Percentiles rank a stretch among this genome's conserved stretches.
These are phyloP conservation scores for Bujurquina vittata DNA, from an alignment of 2,113 vertebrate species.

Conservation along the genomic window DNA sequence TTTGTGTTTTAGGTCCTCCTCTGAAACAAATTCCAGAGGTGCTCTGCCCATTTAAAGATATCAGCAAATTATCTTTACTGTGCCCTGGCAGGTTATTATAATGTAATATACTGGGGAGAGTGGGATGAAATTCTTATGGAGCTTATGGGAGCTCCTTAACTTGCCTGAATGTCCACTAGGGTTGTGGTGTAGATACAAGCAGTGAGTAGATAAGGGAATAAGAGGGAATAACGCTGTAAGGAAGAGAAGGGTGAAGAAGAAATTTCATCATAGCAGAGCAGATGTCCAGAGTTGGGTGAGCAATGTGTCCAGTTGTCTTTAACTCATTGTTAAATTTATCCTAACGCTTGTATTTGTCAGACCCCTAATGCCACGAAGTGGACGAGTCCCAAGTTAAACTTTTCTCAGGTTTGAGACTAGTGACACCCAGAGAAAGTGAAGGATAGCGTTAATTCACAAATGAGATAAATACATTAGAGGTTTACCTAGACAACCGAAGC, in stretches of 20 bases:
- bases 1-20: slow-evolving; percentile 58
- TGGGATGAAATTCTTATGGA: slow-evolving; percentile 2
- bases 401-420: neutral
- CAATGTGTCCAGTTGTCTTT: neutral
- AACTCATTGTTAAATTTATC: neutral
- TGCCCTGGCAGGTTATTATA: slow-evolving; percentile 22
- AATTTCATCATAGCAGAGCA: neutral
- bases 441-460: neutral
- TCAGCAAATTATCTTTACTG: slow-evolving; percentile 42
- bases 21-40: slow-evolving; percentile 53
- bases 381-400: neutral
- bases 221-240: neutral
- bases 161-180: slow-evolving; percentile 16
- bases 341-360: neutral
- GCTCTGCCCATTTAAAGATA: slow-evolving; percentile 51
- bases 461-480: neutral
- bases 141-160: slow-evolving; percentile 9
- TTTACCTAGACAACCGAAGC: neutral
- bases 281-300: too few species aligned
- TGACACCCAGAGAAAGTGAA: neutral
- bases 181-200: slow-evolving; percentile 5
- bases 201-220: neutral
- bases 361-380: neutral
- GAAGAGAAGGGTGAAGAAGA: neutral
- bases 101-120: neutral